These are phyloP conservation scores for Galeopterus variegatus DNA, from an alignment of 2,113 vertebrate genomes.

Conservation along the genomic window DNA sequence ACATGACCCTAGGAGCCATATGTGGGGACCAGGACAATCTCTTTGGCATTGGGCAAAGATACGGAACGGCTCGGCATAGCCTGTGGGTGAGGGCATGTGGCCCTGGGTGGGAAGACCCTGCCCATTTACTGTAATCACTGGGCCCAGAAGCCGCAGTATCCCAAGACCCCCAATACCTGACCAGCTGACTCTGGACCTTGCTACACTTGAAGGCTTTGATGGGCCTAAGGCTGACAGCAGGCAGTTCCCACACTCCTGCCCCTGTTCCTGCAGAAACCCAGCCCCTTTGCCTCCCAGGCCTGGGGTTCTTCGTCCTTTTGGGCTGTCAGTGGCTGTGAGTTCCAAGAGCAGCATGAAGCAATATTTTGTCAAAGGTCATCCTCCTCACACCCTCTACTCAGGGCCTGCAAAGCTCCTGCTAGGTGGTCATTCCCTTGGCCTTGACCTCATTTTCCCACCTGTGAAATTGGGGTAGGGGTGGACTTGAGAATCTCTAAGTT, in stretches of 20 bases:
- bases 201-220: neutral
- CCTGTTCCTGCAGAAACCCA: neutral
- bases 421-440: neutral
- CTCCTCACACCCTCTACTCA: neutral
- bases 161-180: neutral
- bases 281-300: neutral
- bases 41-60: neutral
- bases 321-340: neutral
- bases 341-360: neutral
- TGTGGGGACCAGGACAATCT: neutral
- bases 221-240: too few species aligned
- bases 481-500: neutral
- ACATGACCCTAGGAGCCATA: neutral
- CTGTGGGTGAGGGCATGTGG: neutral
- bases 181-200: neutral
- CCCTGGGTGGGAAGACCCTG: neutral
- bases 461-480: too few species aligned
- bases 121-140: neutral
- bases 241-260: neutral
- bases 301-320: neutral
- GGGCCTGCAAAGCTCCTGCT: neutral
- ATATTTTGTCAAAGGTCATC: neutral
- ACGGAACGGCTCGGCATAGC: neutral
- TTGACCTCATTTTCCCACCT: neutral
- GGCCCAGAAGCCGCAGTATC: neutral